Conservation (phyloP, 2,113 vertebrate genomes). For the Bothrops jararaca region DNA sequence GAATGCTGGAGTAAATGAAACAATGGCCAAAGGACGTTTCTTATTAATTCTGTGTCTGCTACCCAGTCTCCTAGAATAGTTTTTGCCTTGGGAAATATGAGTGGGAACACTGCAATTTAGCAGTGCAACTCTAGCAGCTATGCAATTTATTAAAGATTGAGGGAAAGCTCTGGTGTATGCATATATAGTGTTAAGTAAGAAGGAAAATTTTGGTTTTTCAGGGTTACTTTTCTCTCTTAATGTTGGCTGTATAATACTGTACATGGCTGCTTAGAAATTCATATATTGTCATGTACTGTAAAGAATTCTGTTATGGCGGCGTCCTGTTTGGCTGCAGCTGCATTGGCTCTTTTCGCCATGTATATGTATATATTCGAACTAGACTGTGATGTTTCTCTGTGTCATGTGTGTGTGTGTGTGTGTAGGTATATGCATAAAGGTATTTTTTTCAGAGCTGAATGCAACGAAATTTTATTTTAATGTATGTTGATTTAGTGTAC, state of each 20-base stretch:
- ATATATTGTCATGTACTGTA: background rate
- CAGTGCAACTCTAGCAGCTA: background rate
- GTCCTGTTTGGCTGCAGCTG: too few species aligned
- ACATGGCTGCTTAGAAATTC: background rate
- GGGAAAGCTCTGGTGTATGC: background rate
- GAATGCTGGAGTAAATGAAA: background rate
- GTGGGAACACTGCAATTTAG: background rate
- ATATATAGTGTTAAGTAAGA: background rate
- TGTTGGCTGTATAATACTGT: background rate
- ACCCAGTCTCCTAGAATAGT: background rate
- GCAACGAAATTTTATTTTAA: too few species aligned
- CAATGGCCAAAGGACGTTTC: background rate
- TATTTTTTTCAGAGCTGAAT: too few species aligned
- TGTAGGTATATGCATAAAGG: too few species aligned
- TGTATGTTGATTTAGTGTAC: too few species aligned
- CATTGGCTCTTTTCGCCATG: too few species aligned
- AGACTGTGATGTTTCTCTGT: too few species aligned
- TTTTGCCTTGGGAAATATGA: background rate
- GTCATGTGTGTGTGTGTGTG: too few species aligned
- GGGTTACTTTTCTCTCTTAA: background rate
- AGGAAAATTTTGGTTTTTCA: background rate
- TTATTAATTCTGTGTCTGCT: background rate
- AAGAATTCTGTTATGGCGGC: background rate
- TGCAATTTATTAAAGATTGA: background rate
- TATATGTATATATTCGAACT: too few species aligned